These are phyloP conservation scores for Hyles lineata DNA, from an alignment of 2,888 invertebrate genomes.

Conservation along the genomic window DNA sequence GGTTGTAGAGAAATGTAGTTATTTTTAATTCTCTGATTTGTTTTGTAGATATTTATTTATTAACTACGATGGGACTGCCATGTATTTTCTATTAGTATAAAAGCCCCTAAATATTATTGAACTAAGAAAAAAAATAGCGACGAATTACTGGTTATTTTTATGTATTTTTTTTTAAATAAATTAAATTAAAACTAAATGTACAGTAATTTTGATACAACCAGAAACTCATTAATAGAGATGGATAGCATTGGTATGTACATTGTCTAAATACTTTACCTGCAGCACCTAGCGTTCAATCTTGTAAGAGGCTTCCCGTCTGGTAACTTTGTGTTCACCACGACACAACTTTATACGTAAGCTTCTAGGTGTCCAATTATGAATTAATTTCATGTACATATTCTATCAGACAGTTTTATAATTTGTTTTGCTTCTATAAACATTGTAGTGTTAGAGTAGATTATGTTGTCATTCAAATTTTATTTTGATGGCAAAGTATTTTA, in stretches of 20 bases:
- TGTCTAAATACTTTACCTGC: conserved; percentile 13
- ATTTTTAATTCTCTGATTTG: no score
- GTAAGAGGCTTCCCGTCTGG: conserved; percentile 53
- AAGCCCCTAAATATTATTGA: no score
- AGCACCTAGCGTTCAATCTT: conserved; percentile 37
- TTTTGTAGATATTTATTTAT: no score
- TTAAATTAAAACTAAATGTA: no score
- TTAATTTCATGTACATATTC: not conserved
- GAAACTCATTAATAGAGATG: not conserved
- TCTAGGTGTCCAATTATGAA: not conserved
- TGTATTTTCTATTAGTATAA: no score
- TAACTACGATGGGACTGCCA: no score
- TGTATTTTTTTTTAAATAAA: no score
- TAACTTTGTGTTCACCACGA: conserved; percentile 52
- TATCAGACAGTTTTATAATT: not conserved
- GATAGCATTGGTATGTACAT: not conserved
- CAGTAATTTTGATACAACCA: not conserved
- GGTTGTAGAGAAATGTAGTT: no score
- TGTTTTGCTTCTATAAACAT: not conserved
- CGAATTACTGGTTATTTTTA: no score
- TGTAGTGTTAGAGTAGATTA: not conserved
- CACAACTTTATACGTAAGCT: conserved; percentile 31
- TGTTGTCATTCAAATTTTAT: conserved; percentile 54
- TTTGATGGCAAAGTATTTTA: conserved; percentile 71
- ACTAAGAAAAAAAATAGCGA: no score